Evolutionary conservation across 2,113 vertebrate species (phyloP).

Genomic region (Heterochromis multidens): DNA sequence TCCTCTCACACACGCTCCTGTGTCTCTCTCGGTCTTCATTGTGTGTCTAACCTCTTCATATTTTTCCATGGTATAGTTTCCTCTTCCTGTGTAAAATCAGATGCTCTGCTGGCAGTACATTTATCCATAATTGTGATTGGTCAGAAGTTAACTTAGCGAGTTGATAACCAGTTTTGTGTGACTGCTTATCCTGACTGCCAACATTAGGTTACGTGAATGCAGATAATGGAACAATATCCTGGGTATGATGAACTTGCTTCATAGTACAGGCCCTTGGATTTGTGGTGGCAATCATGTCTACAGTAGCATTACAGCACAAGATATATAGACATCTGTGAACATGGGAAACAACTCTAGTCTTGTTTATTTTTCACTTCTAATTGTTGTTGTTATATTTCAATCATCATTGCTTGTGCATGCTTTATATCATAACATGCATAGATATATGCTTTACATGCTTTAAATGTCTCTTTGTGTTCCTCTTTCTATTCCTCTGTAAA

Average conservation of each 20-base stretch:
- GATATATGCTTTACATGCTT: background rate
- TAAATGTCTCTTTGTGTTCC: background rate
- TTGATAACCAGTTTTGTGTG: background rate
- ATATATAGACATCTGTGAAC: background rate
- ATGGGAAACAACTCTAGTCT: too few relatives aligned
- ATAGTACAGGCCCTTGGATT: too few relatives aligned
- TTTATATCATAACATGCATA: background rate
- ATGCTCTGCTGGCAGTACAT: too few relatives aligned
- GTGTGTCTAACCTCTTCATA: too few relatives aligned
- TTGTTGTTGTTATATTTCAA: background rate
- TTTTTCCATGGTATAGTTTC: too few relatives aligned
- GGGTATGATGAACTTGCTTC: background rate
- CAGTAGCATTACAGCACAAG: background rate
- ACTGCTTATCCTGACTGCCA: background rate
- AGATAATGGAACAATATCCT: background rate
- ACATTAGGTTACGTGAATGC: background rate
- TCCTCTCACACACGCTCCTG: too few relatives aligned
- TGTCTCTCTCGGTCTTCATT: too few relatives aligned
- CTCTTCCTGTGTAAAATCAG: too few relatives aligned
- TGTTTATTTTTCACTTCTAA: background rate
- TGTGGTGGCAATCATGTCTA: accelerated
- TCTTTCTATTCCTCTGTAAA: background rate
- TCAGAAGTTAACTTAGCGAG: background rate
- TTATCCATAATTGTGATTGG: background rate
- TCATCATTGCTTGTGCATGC: background rate